Percentiles rank a stretch among this genome's conserved stretches.
Conservation (phyloP, 2,888 invertebrate species). For the Phania funesta region DNA sequence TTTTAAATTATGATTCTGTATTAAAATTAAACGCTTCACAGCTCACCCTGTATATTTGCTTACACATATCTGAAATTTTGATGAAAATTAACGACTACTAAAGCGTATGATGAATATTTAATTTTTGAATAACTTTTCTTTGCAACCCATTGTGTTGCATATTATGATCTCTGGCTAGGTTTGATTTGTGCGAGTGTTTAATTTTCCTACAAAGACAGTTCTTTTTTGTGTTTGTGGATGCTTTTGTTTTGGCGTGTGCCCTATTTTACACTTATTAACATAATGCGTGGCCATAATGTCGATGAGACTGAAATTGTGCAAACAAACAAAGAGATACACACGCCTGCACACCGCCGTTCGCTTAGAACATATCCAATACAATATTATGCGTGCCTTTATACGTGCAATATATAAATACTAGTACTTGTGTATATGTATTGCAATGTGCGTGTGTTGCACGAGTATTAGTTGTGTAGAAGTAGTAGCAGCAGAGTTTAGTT, state of each 20-base stretch:
- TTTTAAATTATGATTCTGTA: no score
- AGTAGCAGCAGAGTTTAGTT: slow-evolving; percentile 28
- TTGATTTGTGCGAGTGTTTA: slow-evolving; percentile 38
- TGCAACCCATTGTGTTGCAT: slow-evolving; percentile 12
- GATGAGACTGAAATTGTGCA: slow-evolving; percentile 34
- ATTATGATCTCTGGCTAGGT: slow-evolving; percentile 25
- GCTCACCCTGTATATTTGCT: no score
- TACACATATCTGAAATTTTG: no score
- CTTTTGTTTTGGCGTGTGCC: slow-evolving; percentile 55
- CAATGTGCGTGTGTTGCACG: slow-evolving; percentile 15
- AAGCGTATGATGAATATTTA: no score
- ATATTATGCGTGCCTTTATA: slow-evolving; percentile 3
- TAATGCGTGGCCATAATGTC: slow-evolving; percentile 69
- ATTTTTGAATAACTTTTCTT: not conserved
- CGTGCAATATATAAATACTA: not conserved
- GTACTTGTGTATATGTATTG: not conserved
- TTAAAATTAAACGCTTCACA: no score
- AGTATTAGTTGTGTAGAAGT: not conserved
- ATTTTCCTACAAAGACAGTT: slow-evolving; percentile 21
- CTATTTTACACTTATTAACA: slow-evolving; percentile 69
- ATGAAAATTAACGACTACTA: no score
- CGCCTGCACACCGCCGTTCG: not conserved
- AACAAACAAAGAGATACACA: not conserved
- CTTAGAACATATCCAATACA: not conserved
- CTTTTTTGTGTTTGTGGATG: slow-evolving; percentile 42